Percentiles rank a stretch among this genome's conserved stretches.
Conservation (phyloP, 2,113 vertebrate genomes). For the Brachyhypopomus gauderio region DNA sequence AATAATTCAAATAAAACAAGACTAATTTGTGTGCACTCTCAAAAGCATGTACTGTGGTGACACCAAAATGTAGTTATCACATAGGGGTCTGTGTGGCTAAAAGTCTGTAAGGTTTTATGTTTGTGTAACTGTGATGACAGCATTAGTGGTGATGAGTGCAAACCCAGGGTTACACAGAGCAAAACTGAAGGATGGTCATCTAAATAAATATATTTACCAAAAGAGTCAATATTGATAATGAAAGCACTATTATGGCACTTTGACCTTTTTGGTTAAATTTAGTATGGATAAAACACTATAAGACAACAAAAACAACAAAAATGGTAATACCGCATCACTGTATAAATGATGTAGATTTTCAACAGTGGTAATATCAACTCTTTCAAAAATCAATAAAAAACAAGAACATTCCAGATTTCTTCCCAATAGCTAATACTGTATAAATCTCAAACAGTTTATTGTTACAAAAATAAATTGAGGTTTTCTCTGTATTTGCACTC, state of each 20-base stretch:
- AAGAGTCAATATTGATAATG: conserved; percentile 24
- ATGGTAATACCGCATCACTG: conserved; percentile 14
- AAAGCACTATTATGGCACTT: conserved; percentile 46
- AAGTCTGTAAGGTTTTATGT: neutral
- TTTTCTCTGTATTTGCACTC: conserved; percentile 62
- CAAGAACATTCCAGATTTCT: conserved; percentile 47
- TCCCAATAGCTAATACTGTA: conserved; percentile 71
- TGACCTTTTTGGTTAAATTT: conserved; percentile 67
- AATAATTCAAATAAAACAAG: neutral
- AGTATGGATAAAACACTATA: conserved; percentile 59
- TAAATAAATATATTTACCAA: conserved; percentile 21
- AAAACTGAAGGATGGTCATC: conserved; percentile 3
- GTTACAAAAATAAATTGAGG: conserved; percentile 77
- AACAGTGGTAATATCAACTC: conserved; percentile 37
- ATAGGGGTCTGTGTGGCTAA: neutral
- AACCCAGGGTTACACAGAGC: neutral
- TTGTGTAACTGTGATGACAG: neutral
- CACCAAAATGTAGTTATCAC: neutral
- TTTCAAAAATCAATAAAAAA: conserved; percentile 62
- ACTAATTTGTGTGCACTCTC: neutral
- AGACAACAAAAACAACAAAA: conserved; percentile 35
- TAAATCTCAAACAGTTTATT: conserved; percentile 61
- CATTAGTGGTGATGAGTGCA: conserved; percentile 17
- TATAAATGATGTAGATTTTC: conserved; percentile 20
- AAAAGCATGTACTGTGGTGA: no score